Percentiles rank a stretch among this genome's conserved stretches.
Conservation (phyloP, 2,113 vertebrate species). For the Megalops atlanticus region DNA sequence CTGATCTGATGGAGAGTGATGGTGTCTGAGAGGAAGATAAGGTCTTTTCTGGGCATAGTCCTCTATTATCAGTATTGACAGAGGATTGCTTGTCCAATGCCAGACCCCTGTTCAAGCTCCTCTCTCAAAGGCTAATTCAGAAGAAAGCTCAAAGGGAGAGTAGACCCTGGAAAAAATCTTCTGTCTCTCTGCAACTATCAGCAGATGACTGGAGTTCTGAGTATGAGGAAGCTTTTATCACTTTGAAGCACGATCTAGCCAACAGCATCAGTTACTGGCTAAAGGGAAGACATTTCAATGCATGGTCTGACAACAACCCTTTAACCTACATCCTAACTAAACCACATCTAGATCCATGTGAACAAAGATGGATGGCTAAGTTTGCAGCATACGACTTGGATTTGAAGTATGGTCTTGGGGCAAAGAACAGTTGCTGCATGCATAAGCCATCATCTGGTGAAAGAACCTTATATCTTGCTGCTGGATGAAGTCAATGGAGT, state of each 20-base stretch:
- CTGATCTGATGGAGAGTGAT: conserved; percentile 23
- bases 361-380: conserved; percentile 14
- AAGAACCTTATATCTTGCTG: not conserved
- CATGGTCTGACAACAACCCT: too few relatives aligned
- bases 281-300: not conserved
- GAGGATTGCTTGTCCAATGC: conserved; percentile 28
- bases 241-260: not conserved
- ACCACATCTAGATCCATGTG: conserved; percentile 4
- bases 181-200: too few relatives aligned
- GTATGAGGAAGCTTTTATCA: not conserved
- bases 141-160: not conserved
- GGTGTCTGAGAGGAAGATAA: not conserved
- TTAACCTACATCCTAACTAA: not conserved
- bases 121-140: not conserved
- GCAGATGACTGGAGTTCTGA: not conserved
- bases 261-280: not conserved
- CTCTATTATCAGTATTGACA: conserved; percentile 32
- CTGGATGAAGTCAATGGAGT: not conserved
- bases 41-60: conserved; percentile 32
- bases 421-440: conserved; percentile 22
- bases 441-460: not conserved
- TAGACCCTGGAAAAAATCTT: too few relatives aligned
- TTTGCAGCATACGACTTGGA: conserved; percentile 29
- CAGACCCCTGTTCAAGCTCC: conserved; percentile 19
- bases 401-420: conserved; percentile 9